Percentiles rank a stretch among this genome's conserved stretches.
Evolutionary conservation across 92 coral and sea anemone species (phyloP).

Genomic region (Siderastrea siderea): DNA sequence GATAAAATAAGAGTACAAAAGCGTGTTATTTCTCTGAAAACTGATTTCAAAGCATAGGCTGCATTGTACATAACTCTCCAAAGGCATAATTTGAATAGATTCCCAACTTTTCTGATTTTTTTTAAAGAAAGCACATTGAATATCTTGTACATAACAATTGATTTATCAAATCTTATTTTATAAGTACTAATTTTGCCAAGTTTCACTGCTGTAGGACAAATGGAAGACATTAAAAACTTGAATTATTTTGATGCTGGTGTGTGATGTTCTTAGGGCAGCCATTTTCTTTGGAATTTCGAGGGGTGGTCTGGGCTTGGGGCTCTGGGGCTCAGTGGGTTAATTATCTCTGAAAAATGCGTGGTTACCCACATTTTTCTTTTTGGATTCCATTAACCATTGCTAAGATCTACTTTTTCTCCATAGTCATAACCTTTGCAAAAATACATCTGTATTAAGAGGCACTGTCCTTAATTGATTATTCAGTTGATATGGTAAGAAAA

Average conservation of each 20-base stretch:
- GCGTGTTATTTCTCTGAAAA: not conserved
- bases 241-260: not conserved
- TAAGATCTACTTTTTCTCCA: too few relatives aligned
- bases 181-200: not conserved
- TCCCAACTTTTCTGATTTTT: not conserved
- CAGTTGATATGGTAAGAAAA: too few relatives aligned
- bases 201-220: not conserved
- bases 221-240: not conserved
- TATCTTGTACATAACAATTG: not conserved
- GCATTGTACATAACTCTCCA: not conserved
- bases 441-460: too few relatives aligned
- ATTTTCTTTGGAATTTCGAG: conserved; percentile 17
- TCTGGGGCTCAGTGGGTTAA: conserved; percentile 2
- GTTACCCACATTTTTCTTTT: too few relatives aligned
- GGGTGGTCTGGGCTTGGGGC: conserved; percentile 7
- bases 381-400: too few relatives aligned
- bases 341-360: too few relatives aligned
- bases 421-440: too few relatives aligned
- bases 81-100: not conserved
- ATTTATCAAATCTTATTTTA: not conserved
- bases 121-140: not conserved
- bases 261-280: not conserved
- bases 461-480: too few relatives aligned
- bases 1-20: not conserved
- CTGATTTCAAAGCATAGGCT: not conserved